Evolutionary conservation across 2,888 invertebrate genomes (phyloP), one percentile per base, ranked within the genome.

Genomic region (Epicampocera succincta): DNA sequence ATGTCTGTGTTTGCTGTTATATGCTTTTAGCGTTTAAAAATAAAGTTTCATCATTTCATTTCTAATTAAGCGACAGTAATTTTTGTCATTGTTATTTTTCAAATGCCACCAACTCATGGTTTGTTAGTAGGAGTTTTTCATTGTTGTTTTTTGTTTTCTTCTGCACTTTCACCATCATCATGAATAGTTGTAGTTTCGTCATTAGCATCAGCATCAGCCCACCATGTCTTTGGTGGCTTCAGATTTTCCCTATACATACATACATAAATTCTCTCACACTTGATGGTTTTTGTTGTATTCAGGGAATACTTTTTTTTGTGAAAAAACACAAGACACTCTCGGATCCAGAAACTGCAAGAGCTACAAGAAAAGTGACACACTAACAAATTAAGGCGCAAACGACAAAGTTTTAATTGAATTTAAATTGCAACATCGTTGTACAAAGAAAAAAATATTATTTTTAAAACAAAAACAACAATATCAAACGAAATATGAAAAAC

Each of bases 351-450:
- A 19, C 60, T 79, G 52, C 52, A 68, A 73, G 54, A 72, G 44
- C 21, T 56, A 58, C 40, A 48, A 71, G 40, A 48, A 29, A 46
- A 66, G 29, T 29, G 68, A 61, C 52, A 80, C 80, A 82, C 78
- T 74, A 66, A 82, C 82, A 82, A 77, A 72, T 81, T 81, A 77
- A 77, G 83, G 65, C 66, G 74, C 79, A 85, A 85, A 84, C 77
- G 84, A 68, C 81, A 80, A 85, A 85, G 75, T 85, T 85, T 85
- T 85, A 85, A 85, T 85, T 85, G 85, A 85, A 84, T 84, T 84
- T 84, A 84, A 85, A 84, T 84, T 85, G 84, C 80, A 80, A 78
- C 75, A 79, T 79, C 74, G 76, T 56, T 68, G 71, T 42, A 69
- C 17, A 33, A 33, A 61, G 48, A 42, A 8, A 42, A 11, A 17